Conservation (phyloP, 2,888 invertebrate species). For the Rhogogaster chlorosoma region DNA sequence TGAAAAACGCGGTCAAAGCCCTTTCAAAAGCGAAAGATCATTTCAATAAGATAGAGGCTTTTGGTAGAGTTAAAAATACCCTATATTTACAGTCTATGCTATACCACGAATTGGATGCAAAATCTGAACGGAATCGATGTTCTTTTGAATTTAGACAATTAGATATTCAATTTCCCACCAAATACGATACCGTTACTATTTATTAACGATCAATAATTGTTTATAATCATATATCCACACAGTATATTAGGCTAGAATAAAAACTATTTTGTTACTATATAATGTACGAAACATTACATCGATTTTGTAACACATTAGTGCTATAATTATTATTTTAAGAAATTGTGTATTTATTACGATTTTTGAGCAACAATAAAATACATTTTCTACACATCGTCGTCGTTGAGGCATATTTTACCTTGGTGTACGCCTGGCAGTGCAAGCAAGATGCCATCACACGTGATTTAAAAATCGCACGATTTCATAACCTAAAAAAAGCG, state of each 20-base stretch:
- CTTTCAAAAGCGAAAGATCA: slow-evolving; percentile 84
- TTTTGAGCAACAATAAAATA: not conserved
- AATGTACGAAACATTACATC: no score
- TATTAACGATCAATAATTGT: slow-evolving; percentile 60
- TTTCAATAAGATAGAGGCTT: slow-evolving; percentile 88
- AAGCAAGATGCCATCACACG: not conserved
- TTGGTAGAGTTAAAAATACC: slow-evolving; percentile 87
- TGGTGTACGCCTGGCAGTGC: not conserved
- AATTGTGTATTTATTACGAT: not conserved
- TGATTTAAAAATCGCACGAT: not conserved
- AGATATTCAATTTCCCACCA: slow-evolving; percentile 85
- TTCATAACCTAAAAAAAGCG: not conserved
- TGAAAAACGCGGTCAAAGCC: slow-evolving; percentile 82
- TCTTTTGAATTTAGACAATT: slow-evolving; percentile 90
- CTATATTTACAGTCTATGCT: slow-evolving; percentile 83
- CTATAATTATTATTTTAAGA: not conserved
- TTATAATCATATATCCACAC: not conserved
- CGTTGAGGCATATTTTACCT: not conserved
- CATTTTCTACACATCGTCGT: not conserved
- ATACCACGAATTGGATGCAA: slow-evolving; percentile 87
- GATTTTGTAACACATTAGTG: not conserved
- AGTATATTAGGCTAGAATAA: not conserved
- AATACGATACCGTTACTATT: slow-evolving; percentile 78
- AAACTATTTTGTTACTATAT: not conserved
- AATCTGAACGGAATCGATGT: slow-evolving; percentile 88